Evolutionary conservation across 2,888 invertebrate species (phyloP).

Genomic region (Candidula unifasciata): DNA sequence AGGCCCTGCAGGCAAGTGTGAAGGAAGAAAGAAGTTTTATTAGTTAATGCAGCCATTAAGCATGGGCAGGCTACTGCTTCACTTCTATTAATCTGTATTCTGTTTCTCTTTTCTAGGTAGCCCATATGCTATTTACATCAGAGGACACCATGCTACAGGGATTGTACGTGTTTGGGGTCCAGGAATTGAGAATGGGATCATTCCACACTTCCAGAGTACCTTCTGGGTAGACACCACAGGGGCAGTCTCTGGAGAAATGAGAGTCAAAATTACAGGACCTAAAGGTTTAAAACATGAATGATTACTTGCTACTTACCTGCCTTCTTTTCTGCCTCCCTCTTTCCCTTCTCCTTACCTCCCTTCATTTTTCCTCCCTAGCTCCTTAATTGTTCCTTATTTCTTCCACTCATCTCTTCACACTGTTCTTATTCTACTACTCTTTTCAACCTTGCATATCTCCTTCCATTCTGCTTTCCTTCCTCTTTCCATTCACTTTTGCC

Average conservation of each 20-base stretch:
- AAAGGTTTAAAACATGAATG: constrained; percentile 60
- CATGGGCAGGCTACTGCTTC: not conserved
- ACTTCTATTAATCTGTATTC: not conserved
- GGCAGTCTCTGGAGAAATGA: constrained; percentile 67
- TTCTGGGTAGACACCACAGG: constrained; percentile 69
- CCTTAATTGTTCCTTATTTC: not conserved
- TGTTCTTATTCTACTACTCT: no score
- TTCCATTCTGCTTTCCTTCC: no score
- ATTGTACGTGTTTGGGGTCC: constrained; percentile 67
- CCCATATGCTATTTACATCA: constrained; percentile 67
- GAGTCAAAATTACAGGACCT: constrained; percentile 69
- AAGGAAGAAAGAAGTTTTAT: no score
- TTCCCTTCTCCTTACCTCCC: not conserved
- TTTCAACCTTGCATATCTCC: no score
- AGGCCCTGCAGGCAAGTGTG: no score
- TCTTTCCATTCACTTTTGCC: no score
- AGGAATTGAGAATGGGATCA: constrained; percentile 65
- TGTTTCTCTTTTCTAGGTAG: constrained; percentile 59
- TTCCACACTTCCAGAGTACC: constrained; percentile 65
- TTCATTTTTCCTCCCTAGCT: no score
- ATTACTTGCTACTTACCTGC: not conserved
- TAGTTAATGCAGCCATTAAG: not conserved
- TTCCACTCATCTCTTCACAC: not conserved
- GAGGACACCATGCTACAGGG: constrained; percentile 45
- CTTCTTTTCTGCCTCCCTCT: not conserved